Percentiles rank a stretch among this genome's conserved stretches.
These are phyloP conservation scores for Paramisgurnus dabryanus DNA, from an alignment of 2,113 vertebrate genomes.

Conservation along the genomic window DNA sequence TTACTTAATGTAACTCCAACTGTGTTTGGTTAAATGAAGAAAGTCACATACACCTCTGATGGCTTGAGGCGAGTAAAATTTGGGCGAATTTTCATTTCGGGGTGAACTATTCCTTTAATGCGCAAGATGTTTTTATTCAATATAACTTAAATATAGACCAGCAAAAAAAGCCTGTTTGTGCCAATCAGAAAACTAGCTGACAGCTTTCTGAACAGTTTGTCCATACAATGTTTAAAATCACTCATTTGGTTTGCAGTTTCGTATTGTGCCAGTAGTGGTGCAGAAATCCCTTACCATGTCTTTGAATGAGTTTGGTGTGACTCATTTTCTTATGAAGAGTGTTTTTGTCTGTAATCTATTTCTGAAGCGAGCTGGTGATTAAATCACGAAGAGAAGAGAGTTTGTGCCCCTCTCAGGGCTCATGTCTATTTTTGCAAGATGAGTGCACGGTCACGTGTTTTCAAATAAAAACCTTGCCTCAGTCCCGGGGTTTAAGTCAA, in stretches of 20 bases:
- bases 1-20: no score
- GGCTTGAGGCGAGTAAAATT: background rate
- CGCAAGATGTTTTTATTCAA: background rate
- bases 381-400: conserved; percentile 22
- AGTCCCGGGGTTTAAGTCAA: background rate
- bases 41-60: no score
- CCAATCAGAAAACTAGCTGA: background rate
- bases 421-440: conserved; percentile 19
- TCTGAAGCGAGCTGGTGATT: conserved; percentile 13
- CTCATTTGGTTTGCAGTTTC: background rate
- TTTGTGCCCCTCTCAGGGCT: background rate
- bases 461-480: background rate
- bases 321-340: conserved; percentile 11
- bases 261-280: background rate
- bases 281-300: background rate
- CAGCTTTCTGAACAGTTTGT: background rate
- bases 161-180: no score
- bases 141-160: no score
- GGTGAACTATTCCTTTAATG: background rate
- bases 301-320: conserved; percentile 1
- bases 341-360: conserved; percentile 27
- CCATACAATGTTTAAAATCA: background rate
- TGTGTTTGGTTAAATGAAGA: no score
- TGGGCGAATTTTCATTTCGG: background rate
- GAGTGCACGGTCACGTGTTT: background rate